These are phyloP conservation scores for Hydropsyche tenuis DNA, from an alignment of 1,140 invertebrate species.

Conservation along the genomic window DNA sequence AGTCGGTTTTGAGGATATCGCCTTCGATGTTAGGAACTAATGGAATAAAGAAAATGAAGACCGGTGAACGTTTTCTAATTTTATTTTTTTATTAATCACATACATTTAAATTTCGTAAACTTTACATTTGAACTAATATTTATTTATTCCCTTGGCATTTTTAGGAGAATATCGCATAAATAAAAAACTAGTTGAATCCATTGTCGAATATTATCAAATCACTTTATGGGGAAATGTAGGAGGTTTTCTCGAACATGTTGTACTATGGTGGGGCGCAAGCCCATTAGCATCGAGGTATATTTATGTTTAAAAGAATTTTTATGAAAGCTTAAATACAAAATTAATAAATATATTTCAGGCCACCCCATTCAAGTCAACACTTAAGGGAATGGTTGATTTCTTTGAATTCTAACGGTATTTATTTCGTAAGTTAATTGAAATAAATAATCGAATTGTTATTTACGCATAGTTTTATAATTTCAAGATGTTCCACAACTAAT, in stretches of 20 bases:
- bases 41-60: constrained; percentile 57
- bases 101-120: too few species aligned
- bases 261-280: constrained; percentile 79
- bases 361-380: constrained; percentile 72
- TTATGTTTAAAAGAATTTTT: background rate
- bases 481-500: constrained; percentile 70
- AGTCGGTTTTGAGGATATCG: constrained; percentile 58
- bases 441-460: background rate
- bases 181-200: constrained; percentile 59
- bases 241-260: constrained; percentile 74
- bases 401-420: constrained; percentile 67
- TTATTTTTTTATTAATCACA: constrained; percentile 15
- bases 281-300: constrained; percentile 66
- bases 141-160: background rate
- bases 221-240: constrained; percentile 76
- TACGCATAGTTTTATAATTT: constrained; percentile 10
- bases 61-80: constrained; percentile 28
- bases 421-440: constrained; percentile 3
- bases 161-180: constrained; percentile 58
- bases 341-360: constrained; percentile 53
- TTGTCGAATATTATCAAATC: constrained; percentile 62
- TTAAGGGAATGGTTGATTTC: constrained; percentile 70
- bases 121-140: too few species aligned
- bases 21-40: constrained; percentile 56
- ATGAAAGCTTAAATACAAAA: background rate